phyloP scores from a whole-genome alignment of 2,113 vertebrate genomes.

The Kryptolebias marmoratus region DNA sequence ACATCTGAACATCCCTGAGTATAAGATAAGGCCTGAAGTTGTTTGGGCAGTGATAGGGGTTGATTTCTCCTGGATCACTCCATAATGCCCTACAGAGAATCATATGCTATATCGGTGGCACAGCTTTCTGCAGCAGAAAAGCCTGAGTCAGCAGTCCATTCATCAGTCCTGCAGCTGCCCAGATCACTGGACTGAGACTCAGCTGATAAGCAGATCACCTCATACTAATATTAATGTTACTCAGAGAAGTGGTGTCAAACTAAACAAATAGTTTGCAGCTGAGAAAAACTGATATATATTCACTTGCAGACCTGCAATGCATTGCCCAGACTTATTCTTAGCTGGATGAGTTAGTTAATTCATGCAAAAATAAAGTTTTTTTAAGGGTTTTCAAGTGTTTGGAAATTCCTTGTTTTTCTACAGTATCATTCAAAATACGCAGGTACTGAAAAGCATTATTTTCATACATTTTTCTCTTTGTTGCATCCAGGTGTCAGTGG shows the following conservation, averaged over 20 bases:
- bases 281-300: not conserved
- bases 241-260: no score
- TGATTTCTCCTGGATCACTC: slow-evolving; percentile 54
- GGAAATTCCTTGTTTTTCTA: no score
- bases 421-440: no score
- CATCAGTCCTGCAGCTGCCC: slow-evolving; percentile 37
- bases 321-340: no score
- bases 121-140: slow-evolving; percentile 25
- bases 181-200: slow-evolving; percentile 19
- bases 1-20: no score
- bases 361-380: no score
- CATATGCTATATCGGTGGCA: slow-evolving; percentile 53
- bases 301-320: not conserved
- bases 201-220: not conserved
- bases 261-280: not conserved
- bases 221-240: not conserved
- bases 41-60: slow-evolving; percentile 15
- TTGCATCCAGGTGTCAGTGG: slow-evolving; percentile 78
- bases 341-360: no score
- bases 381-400: no score
- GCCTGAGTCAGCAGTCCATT: slow-evolving; percentile 64
- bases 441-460: no score
- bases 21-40: not conserved
- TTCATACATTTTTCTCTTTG: not conserved
- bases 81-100: slow-evolving; percentile 24